Evolutionary conservation across 2,797 vertebrate species (phyloP), one percentile per base, ranked within the genome.

Genomic region (Columba guinea): DNA sequence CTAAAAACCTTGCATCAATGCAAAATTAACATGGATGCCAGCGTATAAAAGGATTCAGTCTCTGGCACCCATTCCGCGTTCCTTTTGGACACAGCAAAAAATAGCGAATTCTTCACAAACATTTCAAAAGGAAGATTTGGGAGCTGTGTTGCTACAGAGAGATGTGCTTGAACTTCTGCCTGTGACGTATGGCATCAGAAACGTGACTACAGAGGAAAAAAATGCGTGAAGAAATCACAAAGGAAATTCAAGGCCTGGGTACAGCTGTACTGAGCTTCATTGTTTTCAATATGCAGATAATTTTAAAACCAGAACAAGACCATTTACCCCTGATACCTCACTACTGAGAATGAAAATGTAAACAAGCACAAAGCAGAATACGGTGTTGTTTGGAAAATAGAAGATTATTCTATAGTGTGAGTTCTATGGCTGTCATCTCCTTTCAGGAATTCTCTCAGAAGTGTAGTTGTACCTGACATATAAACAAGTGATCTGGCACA

Each of bases 171-270:
- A 92, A 82, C 0, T 12, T 87, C 70, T 94, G 84, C 71, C 90
- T 76, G 49, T 82, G 74, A 52, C 14, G 37, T 55, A 27, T 85
- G 78, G 90, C 84, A 67, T 91, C 64, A 95, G 64, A 92, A 92
- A 85, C 24, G 41, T 95, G 89, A 96, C 75, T 77, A 23, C 35
- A 91, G 71, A 64, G 89, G 76, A 68, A 80, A 91, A 90, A 92
- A 93, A 93, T 87, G 81, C 2, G 0, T 91, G 78, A 94, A 94
- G 62, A 96, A 94, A 83, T 92, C 71, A 71, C 87, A 89, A 44
- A 94, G 84, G 68, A 87, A 70, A 56, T 46, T 53, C 17, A 22
- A 87, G 58, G 71, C 76, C 79, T 91, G 93, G 46, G 85, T 75
- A 75, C 91, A 92, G 91, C 92, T 94, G 92, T 68, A 35, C 20